Conservation (phyloP, 2,888 invertebrate species). For the Bellardia pandia region DNA sequence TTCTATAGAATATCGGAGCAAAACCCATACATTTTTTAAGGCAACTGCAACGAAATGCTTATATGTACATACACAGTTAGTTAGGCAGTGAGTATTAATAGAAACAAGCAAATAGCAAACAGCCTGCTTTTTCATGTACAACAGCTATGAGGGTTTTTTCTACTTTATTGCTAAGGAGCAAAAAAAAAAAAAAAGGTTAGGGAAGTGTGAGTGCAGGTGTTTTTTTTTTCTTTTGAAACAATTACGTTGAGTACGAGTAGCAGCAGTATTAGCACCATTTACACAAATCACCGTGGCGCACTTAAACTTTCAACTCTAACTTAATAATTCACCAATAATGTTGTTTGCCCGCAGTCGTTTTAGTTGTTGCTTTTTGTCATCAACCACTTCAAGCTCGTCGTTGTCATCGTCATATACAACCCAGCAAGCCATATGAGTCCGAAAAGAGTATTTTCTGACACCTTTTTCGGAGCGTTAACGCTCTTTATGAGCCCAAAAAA, state of each 20-base stretch:
- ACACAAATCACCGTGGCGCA: constrained; percentile 73
- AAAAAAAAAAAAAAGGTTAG: not conserved
- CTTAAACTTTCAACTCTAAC: constrained; percentile 73
- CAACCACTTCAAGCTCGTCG: constrained; percentile 25
- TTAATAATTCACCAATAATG: constrained; percentile 72
- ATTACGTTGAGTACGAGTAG: constrained; percentile 40
- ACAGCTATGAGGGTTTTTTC: constrained; percentile 3
- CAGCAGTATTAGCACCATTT: constrained; percentile 71
- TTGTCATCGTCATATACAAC: constrained; percentile 37
- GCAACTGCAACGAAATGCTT: constrained; percentile 23
- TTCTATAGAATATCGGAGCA: constrained; percentile 44
- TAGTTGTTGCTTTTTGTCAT: constrained; percentile 30
- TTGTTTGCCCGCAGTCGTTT: constrained; percentile 51
- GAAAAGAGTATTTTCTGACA: too few relatives aligned
- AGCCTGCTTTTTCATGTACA: constrained; percentile 36
- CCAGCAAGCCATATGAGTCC: too few relatives aligned
- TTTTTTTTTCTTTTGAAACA: constrained; percentile 31
- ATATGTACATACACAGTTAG: too few relatives aligned
- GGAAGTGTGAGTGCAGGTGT: constrained; percentile 26
- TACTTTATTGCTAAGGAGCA: constrained; percentile 22
- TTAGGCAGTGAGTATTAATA: not conserved
- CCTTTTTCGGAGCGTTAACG: too few relatives aligned
- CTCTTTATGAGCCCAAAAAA: too few relatives aligned
- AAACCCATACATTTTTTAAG: constrained; percentile 50
- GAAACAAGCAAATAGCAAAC: constrained; percentile 33